Percentiles rank a stretch among this genome's conserved stretches.
phyloP scores from a whole-genome alignment of 2,888 invertebrate species.

The Aphodius sticticus region DNA sequence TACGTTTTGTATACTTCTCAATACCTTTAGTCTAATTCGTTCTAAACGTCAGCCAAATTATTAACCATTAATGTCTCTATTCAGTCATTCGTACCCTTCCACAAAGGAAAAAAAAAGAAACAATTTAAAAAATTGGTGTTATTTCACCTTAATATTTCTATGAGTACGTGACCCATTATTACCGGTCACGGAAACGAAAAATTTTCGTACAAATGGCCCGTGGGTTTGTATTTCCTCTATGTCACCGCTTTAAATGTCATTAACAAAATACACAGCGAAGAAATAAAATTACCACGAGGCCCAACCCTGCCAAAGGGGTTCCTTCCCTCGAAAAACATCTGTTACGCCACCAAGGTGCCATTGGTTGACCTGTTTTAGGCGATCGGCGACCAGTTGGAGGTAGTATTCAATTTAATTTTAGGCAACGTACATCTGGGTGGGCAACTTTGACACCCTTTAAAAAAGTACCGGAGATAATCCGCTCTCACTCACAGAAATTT shows the following conservation, averaged over 20 bases:
- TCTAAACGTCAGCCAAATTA: too few species aligned
- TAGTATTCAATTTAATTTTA: not conserved
- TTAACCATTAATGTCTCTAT: too few species aligned
- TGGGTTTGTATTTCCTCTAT: not conserved
- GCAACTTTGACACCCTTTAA: constrained; percentile 4
- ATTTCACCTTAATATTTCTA: not conserved
- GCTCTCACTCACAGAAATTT: not conserved
- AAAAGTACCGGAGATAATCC: not conserved
- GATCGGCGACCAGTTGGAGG: not conserved
- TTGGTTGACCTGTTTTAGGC: not conserved
- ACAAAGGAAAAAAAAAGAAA: not conserved
- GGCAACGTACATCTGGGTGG: not conserved
- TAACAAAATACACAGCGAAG: constrained; percentile 4
- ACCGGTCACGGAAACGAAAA: not conserved
- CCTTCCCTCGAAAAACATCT: not conserved
- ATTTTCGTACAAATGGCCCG: constrained; percentile 4
- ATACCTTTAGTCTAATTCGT: too few species aligned
- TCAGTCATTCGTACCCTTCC: too few species aligned
- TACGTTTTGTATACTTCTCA: too few species aligned
- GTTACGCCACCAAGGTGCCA: not conserved
- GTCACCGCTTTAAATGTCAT: not conserved
- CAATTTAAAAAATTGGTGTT: not conserved
- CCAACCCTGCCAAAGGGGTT: not conserved
- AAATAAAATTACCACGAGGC: not conserved
- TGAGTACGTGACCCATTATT: not conserved